Conservation (phyloP, 2,797 vertebrate genomes). For the Lerista edwardsae region DNA sequence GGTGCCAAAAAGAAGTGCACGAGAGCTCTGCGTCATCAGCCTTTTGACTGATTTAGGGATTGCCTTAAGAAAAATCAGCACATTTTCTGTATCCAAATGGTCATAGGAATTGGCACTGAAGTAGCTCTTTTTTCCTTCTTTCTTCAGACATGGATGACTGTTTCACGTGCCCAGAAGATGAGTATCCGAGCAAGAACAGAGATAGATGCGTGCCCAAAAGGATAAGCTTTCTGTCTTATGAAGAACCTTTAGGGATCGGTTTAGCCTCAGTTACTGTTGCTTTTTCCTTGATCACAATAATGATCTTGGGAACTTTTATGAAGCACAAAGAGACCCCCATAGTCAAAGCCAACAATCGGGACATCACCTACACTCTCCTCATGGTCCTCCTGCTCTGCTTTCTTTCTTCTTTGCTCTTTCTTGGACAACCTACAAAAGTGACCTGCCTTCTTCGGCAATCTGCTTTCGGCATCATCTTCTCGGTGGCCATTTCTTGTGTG, state of each 20-base stretch:
- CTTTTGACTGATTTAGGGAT: no score
- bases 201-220: background rate
- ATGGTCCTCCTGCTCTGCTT: background rate
- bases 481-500: background rate
- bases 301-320: background rate
- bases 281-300: background rate
- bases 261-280: background rate
- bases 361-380: background rate
- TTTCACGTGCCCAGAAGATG: background rate
- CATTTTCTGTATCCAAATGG: no score
- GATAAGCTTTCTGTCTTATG: background rate
- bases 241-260: background rate
- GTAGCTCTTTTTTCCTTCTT: no score
- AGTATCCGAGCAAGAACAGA: background rate
- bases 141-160: background rate
- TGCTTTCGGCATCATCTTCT: background rate
- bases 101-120: no score
- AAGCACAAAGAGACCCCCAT: background rate
- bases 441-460: background rate
- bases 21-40: no score
- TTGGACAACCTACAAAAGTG: background rate
- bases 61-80: no score
- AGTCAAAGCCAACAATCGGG: background rate
- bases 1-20: no score
- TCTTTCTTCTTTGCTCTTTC: background rate